phyloP scores from a whole-genome alignment of 2,113 vertebrate genomes.

The Paratilapia polleni region DNA sequence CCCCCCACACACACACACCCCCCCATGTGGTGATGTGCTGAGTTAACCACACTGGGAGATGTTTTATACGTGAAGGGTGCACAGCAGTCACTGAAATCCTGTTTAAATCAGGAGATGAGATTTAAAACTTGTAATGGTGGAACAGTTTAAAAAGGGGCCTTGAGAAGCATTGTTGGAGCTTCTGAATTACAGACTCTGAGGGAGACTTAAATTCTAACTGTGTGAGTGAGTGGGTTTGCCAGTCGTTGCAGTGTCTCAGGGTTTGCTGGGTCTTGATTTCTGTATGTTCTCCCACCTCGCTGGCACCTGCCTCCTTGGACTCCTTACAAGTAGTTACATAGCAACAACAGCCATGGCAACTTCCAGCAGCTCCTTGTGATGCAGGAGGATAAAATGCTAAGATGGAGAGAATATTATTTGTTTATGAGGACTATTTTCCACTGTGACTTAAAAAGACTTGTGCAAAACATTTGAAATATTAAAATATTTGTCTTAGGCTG shows the following conservation, averaged over 20 bases:
- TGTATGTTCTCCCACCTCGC: not conserved
- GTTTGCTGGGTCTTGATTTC: conserved; percentile 3
- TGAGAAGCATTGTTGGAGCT: not conserved
- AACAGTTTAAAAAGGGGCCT: not conserved
- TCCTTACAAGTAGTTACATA: conserved; percentile 46
- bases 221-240: not conserved
- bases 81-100: not conserved
- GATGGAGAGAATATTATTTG: not conserved
- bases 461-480: not conserved
- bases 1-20: too few relatives aligned
- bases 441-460: not conserved
- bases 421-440: too few relatives aligned
- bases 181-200: not conserved
- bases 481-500: too few relatives aligned
- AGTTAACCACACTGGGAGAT: too few relatives aligned
- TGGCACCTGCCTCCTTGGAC: conserved; percentile 5
- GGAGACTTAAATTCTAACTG: not conserved
- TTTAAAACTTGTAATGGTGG: not conserved
- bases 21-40: too few relatives aligned
- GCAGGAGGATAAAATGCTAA: not conserved
- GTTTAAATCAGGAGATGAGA: not conserved
- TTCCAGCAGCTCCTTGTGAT: conserved; percentile 6
- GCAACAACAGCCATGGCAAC: conserved; percentile 59
- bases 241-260: not conserved
- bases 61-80: not conserved